Base-by-base conservation (phyloP, 2,797 vertebrate genomes). In the Chanos chanos region DNA sequence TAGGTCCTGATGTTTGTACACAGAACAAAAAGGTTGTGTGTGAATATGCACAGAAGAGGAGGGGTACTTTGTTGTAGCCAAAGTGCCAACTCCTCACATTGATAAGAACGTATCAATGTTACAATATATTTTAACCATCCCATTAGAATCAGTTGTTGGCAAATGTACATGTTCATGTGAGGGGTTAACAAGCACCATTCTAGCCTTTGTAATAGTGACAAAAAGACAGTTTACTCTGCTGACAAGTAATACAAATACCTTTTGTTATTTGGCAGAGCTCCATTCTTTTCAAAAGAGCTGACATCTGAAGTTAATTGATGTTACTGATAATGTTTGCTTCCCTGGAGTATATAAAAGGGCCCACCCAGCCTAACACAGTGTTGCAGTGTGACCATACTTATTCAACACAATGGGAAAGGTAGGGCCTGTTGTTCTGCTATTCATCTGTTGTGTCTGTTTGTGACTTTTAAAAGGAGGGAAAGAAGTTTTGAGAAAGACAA, bases 251-350 rank as follows among this genome's bases (percentile, higher is more conserved):
- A 68, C 27, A 73, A 58, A 28, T 40, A 58, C 50, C 62, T 69
- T 70, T 77, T 72, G 72, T 69, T 65, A 33, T 73, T 70, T 61
- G 30, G 25, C 55, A 56, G 44, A 39, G 18, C 28, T 43, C 39
- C 49, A 41, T 51, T 64, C 52, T 58, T 68, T 71, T 69, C 25
- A 70, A 67, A 78, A 78, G 74, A 59, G 80, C 78, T 80, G 79
- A 80, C 70, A 30, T 59, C 44, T 66, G 64, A 66, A 74, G 64
- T 73, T 68, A 72, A 71, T 59, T 74, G 68, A 79, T 63, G 49
- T 54, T 41, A 39, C 48, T 66, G 25, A 67, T 68, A 70, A 64
- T 75, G 66, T 70, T 44, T 74, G n/a, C 71, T 77, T 74, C 77
- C 28, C 64, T 39, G 40, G 59, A 54, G 54, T 50, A 60, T 66